Evolutionary conservation across 1,140 invertebrate genomes (phyloP), one percentile per base, ranked within the genome.

Genomic region (Oscheius sp.): DNA sequence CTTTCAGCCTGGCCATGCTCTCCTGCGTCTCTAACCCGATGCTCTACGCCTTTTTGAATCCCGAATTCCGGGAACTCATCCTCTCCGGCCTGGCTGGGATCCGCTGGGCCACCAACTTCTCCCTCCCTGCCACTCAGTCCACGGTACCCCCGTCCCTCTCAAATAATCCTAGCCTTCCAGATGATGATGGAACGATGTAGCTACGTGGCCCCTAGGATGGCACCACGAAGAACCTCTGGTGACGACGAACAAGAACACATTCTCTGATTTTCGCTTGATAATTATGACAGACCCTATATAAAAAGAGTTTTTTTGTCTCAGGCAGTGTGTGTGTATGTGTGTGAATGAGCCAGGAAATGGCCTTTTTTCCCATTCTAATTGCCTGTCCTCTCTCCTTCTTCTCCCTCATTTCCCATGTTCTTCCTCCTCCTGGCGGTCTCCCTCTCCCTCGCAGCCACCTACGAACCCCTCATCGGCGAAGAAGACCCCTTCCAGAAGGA

Each of bases 11-110:
- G 73, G 95, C 94, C 35, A 95, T 96, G 88, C 92, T 92, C 89
- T 94, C 92, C 2, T 93, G 92, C 0, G 94, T 93, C 83, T 95
- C 95, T 85, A 96, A 96, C 84, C 93, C 93, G 0, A 90, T 97
- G 77, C 88, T 97, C 2, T 98, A 97, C 86, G 94, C 94, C 55
- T 98, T 94, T 92, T 90, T 97, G 84, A 99, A 98, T 86, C 95
- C 97, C 73, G 97, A 96, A 86, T 98, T 97, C 86, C 89, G 93
- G 18, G 73, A 77, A 36, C 52, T 77, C 18, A 36, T 76, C 28
- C n/a, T 77, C 13, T 46, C 65, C 29, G 45, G 32, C 20, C 59
- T 63, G 35, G 35, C 36, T 74, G 72, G 72, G 31, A 49, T 58
- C 52, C 69, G 35, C 26, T 74, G 58, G 58, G 72, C 68, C 45